phyloP scores from a whole-genome alignment of 2,888 invertebrate species.

The Oligia fasciuncula region DNA sequence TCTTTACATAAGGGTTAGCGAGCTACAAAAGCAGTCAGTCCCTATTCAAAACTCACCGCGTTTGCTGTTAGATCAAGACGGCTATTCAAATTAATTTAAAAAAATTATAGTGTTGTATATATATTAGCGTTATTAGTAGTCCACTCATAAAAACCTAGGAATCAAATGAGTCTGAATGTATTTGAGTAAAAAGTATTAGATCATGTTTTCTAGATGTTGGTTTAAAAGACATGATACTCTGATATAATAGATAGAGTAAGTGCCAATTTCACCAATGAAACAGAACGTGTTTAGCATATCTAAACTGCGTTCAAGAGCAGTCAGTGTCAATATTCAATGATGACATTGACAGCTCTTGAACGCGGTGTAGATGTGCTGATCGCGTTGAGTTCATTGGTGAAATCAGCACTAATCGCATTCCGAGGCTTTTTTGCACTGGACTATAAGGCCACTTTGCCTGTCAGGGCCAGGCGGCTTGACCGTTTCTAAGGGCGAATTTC shows the following conservation, averaged over 20 bases:
- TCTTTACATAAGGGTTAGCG: neutral
- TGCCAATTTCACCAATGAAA: neutral
- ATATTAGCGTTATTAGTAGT: slow-evolving; percentile 27
- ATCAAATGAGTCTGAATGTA: neutral
- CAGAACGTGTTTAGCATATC: neutral
- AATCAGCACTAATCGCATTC: neutral
- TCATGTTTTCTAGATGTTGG: neutral
- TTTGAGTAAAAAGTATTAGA: slow-evolving; percentile 2
- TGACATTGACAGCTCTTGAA: neutral
- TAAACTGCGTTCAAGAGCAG: neutral
- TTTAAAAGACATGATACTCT: neutral
- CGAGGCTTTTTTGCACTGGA: neutral
- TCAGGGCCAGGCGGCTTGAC: slow-evolving; percentile 20
- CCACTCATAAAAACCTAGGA: neutral
- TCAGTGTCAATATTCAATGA: neutral
- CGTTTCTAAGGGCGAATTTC: neutral
- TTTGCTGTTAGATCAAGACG: neutral
- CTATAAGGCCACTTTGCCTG: slow-evolving; percentile 11
- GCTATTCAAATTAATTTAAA: slow-evolving; percentile 19
- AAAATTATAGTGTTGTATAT: slow-evolving; percentile 20
- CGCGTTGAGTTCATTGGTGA: neutral
- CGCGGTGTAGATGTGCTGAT: neutral
- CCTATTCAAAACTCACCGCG: slow-evolving; percentile 17
- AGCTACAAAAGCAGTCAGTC: neutral
- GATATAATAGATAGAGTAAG: neutral